These are phyloP conservation scores for Campaea margaritaria DNA, from an alignment of 2,888 invertebrate species.

Conservation along the genomic window DNA sequence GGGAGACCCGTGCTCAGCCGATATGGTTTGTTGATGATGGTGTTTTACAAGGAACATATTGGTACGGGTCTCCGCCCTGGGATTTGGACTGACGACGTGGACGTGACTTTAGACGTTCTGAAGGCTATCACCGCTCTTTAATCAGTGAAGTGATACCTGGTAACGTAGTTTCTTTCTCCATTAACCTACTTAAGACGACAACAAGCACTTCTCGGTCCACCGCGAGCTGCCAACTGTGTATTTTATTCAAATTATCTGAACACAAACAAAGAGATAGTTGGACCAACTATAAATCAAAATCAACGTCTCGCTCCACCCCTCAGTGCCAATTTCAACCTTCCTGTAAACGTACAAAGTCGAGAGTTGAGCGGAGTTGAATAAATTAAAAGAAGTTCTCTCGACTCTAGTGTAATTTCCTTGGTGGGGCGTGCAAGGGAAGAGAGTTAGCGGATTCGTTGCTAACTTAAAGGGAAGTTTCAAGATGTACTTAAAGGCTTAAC, in stretches of 20 bases:
- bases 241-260: constrained; percentile 67
- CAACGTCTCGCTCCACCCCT: constrained; percentile 40
- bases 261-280: constrained; percentile 67
- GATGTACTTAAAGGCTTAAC: not conserved
- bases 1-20: too few species aligned
- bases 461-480: not conserved
- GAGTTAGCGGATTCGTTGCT: constrained; percentile 27
- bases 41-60: too few species aligned
- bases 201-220: not conserved
- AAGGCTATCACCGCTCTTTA: too few species aligned
- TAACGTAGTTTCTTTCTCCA: not conserved
- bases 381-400: constrained; percentile 63
- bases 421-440: constrained; percentile 45
- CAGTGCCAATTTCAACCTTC: constrained; percentile 44
- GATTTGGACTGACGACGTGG: too few species aligned
- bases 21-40: too few species aligned
- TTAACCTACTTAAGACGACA: not conserved
- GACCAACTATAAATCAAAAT: constrained; percentile 66
- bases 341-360: constrained; percentile 49
- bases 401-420: constrained; percentile 63
- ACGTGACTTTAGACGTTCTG: too few species aligned
- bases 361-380: constrained; percentile 52
- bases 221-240: constrained; percentile 30
- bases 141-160: too few species aligned
- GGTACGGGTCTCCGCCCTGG: too few species aligned